phyloP scores from a whole-genome alignment of 64 coral and sea anemone species.

The Pachyseris speciosa region DNA sequence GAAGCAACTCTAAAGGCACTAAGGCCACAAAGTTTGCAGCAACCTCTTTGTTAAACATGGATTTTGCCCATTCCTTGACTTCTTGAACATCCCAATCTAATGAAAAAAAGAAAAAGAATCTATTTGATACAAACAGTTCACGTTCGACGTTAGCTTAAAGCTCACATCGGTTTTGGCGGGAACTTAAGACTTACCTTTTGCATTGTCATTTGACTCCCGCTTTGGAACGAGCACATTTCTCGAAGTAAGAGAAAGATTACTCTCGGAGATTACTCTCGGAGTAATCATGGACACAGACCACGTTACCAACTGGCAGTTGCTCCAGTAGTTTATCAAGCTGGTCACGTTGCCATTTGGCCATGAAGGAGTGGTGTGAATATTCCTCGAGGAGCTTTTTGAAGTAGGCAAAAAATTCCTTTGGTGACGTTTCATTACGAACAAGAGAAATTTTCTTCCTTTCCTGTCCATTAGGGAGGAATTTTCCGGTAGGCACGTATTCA shows the following conservation, averaged over 20 bases:
- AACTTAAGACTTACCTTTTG: slow-evolving; percentile 12
- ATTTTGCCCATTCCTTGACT: not conserved
- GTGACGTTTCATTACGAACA: slow-evolving; percentile 18
- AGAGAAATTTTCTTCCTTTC: slow-evolving; percentile 54
- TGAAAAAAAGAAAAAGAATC: not conserved
- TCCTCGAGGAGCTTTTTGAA: not conserved
- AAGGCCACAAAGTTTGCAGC: not conserved
- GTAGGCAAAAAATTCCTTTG: slow-evolving; percentile 25
- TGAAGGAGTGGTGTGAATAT: slow-evolving; percentile 39
- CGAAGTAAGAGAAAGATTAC: too few species aligned
- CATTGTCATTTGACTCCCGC: not conserved
- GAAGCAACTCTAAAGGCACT: too few species aligned
- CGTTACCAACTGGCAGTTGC: slow-evolving; percentile 34
- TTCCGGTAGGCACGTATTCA: slow-evolving; percentile 26
- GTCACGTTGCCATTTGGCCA: slow-evolving; percentile 46
- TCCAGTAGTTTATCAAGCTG: slow-evolving; percentile 28
- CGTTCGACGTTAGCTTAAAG: not conserved
- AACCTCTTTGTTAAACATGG: slow-evolving; percentile 2
- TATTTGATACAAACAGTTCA: not conserved
- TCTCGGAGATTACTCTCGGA: too few species aligned
- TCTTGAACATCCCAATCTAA: slow-evolving; percentile 25
- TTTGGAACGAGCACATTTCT: not conserved
- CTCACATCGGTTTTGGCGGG: not conserved
- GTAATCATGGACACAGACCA: slow-evolving; percentile 37
- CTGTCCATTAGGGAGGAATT: not conserved